A percentile compares a stretch with the other conserved stretches of the same genome.
These are phyloP conservation scores for Cephalopachus bancanus DNA, from an alignment of 2,797 vertebrate species.

Conservation along the genomic window DNA sequence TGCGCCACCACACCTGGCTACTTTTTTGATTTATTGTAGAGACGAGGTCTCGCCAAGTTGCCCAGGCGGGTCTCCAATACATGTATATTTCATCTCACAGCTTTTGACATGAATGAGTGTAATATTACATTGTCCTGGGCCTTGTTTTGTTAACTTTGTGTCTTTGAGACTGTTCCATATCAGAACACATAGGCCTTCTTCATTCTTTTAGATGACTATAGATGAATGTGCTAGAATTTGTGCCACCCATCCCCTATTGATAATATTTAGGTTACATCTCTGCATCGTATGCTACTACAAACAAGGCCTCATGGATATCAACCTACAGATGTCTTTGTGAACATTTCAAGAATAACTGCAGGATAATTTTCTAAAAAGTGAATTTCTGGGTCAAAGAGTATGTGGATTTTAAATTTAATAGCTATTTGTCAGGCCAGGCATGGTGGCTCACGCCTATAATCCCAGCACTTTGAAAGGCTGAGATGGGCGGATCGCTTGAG, in stretches of 20 bases:
- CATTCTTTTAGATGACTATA: not conserved
- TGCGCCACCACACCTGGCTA: too few relatives aligned
- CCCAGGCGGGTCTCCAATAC: too few relatives aligned
- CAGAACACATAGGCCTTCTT: not conserved
- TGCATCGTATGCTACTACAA: not conserved
- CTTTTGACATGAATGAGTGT: not conserved
- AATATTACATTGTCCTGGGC: not conserved
- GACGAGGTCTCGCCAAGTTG: too few relatives aligned
- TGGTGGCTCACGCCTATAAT: too few relatives aligned
- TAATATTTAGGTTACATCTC: not conserved
- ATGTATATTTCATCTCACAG: not conserved
- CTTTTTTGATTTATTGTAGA: not conserved
- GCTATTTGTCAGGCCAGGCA: not conserved
- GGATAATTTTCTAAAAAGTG: constrained; percentile 2
- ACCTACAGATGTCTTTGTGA: not conserved
- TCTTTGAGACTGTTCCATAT: not conserved
- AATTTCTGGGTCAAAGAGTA: constrained; percentile 27
- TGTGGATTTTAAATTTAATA: constrained; percentile 13
- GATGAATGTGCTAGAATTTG: not conserved
- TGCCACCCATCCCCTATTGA: not conserved
- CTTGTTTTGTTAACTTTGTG: not conserved
- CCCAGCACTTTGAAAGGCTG: too few relatives aligned
- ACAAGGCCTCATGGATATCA: not conserved
- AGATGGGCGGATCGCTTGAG: too few relatives aligned
- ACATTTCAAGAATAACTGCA: not conserved